Percentiles rank a stretch among this genome's conserved stretches.
phyloP scores from a whole-genome alignment of 1,140 invertebrate genomes.

The Argopecten irradians region DNA sequence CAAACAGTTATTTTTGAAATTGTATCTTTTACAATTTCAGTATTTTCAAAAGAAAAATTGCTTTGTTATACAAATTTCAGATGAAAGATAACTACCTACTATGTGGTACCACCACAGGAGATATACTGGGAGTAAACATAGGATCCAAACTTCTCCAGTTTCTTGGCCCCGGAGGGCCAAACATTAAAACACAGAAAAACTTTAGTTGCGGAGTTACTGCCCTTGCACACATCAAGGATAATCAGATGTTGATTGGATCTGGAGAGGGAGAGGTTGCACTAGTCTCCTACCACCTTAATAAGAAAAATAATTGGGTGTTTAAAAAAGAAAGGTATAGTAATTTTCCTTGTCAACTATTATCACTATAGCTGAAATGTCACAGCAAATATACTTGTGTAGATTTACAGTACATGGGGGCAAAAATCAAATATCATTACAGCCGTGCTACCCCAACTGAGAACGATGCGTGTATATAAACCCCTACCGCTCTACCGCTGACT shows the following conservation, averaged over 20 bases:
- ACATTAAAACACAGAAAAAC: slow-evolving; percentile 64
- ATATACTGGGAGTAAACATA: slow-evolving; percentile 80
- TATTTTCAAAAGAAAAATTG: too few relatives aligned
- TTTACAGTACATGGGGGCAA: too few relatives aligned
- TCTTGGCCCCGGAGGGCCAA: slow-evolving; percentile 64
- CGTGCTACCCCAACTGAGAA: too few relatives aligned
- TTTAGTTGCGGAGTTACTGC: slow-evolving; percentile 82
- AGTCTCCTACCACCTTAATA: slow-evolving; percentile 58
- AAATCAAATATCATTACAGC: too few relatives aligned
- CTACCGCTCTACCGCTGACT: too few relatives aligned
- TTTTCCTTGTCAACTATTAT: neutral
- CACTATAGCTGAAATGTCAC: too few relatives aligned
- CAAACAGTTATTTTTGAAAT: too few relatives aligned
- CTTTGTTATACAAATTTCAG: too few relatives aligned
- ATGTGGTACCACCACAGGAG: slow-evolving; percentile 90
- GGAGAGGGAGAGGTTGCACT: slow-evolving; percentile 86
- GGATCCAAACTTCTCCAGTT: slow-evolving; percentile 67
- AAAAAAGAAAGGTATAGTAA: slow-evolving; percentile 46
- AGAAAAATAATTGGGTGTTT: slow-evolving; percentile 42
- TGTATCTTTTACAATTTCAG: too few relatives aligned
- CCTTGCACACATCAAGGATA: slow-evolving; percentile 80
- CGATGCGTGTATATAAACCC: too few relatives aligned
- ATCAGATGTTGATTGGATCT: slow-evolving; percentile 85
- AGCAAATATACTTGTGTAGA: too few relatives aligned
- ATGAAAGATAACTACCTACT: slow-evolving; percentile 78